Conservation (phyloP, 2,888 invertebrate genomes). For the Phania funesta region DNA sequence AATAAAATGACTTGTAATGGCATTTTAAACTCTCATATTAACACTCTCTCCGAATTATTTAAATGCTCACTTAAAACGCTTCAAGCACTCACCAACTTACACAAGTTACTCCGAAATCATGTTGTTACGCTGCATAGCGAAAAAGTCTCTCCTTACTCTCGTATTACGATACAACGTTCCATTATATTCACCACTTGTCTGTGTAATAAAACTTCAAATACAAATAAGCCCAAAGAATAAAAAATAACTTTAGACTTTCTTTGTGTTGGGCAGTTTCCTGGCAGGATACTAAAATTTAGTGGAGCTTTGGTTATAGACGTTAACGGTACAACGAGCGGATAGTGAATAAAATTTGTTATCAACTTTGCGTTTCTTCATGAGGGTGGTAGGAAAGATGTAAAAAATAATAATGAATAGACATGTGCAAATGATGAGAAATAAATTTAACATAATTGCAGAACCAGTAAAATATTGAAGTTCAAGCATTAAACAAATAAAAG, state of each 20-base stretch:
- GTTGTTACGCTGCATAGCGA: not conserved
- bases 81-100: not conserved
- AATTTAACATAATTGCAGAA: not conserved
- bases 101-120: slow-evolving; percentile 39
- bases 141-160: slow-evolving; percentile 10
- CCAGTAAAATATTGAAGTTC: slow-evolving; percentile 37
- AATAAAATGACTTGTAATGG: slow-evolving; percentile 23
- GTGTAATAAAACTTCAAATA: slow-evolving; percentile 50
- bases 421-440: not conserved
- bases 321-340: slow-evolving; percentile 73
- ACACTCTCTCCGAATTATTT: slow-evolving; percentile 70
- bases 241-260: slow-evolving; percentile 71
- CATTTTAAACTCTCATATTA: slow-evolving; percentile 46
- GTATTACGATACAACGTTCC: not conserved
- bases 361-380: slow-evolving; percentile 10
- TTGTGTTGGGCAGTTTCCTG: slow-evolving; percentile 69
- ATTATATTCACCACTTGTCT: slow-evolving; percentile 71
- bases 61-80: not conserved
- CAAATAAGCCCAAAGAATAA: slow-evolving; percentile 13
- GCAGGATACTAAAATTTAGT: slow-evolving; percentile 74
- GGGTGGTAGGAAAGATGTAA: slow-evolving; percentile 1
- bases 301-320: slow-evolving; percentile 77
- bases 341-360: slow-evolving; percentile 29
- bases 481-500: slow-evolving; percentile 31
- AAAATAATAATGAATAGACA: slow-evolving; percentile 10